Percentiles rank a stretch among this genome's conserved stretches.
phyloP scores from a whole-genome alignment of 2,113 vertebrate species.

The Psettodes erumei region DNA sequence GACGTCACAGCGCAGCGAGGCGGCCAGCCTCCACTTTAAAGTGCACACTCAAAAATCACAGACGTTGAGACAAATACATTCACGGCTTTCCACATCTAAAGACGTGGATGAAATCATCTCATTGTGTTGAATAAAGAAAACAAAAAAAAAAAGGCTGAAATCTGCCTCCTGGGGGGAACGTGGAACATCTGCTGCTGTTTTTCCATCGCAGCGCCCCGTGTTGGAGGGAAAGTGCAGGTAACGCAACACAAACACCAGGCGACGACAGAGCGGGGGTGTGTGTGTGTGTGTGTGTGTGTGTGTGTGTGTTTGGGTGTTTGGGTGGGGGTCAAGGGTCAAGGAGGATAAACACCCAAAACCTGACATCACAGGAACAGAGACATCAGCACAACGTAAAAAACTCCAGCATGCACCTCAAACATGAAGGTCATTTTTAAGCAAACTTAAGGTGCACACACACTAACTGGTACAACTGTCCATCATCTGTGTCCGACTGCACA shows the following conservation, averaged over 20 bases:
- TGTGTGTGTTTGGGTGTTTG: too few relatives aligned
- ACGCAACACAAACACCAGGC: slow-evolving; percentile 41
- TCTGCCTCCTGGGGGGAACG: slow-evolving; percentile 8
- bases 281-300: too few relatives aligned
- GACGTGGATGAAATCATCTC: slow-evolving; percentile 31
- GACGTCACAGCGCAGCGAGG: not conserved
- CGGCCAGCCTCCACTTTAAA: slow-evolving; percentile 11
- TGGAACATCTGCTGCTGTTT: slow-evolving; percentile 63
- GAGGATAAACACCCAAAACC: not conserved
- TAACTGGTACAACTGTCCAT: too few relatives aligned
- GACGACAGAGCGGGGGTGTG: slow-evolving; percentile 26
- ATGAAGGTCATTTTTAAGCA: too few relatives aligned
- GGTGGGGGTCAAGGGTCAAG: too few relatives aligned
- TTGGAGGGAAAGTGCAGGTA: slow-evolving; percentile 35
- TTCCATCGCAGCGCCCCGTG: slow-evolving; percentile 44
- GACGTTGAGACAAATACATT: slow-evolving; percentile 17
- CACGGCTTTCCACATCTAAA: slow-evolving; percentile 16
- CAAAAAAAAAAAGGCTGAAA: slow-evolving; percentile 22
- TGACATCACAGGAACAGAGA: not conserved
- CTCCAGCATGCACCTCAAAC: too few relatives aligned
- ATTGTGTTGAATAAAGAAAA: slow-evolving; percentile 2
- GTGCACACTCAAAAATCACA: slow-evolving; percentile 12
- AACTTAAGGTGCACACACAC: too few relatives aligned
- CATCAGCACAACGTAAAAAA: too few relatives aligned
- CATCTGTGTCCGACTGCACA: too few relatives aligned